phyloP scores from a whole-genome alignment of 2,797 vertebrate genomes.

The Erethizon dorsatum region DNA sequence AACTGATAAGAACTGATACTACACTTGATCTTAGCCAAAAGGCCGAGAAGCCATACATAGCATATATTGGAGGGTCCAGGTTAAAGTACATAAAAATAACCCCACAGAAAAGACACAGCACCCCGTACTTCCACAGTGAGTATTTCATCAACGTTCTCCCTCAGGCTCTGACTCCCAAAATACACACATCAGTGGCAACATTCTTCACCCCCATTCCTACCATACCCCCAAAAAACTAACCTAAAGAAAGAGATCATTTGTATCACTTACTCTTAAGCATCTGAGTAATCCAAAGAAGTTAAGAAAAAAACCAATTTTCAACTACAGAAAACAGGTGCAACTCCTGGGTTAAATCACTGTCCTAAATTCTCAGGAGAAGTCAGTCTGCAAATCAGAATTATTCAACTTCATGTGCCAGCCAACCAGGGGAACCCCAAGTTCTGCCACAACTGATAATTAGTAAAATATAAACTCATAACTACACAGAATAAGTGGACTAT shows the following conservation, averaged over 20 bases:
- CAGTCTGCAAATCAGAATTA: slow-evolving; percentile 52
- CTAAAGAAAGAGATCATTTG: slow-evolving; percentile 13
- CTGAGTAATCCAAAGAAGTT: slow-evolving; percentile 56
- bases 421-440: slow-evolving; percentile 49
- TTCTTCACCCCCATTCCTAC: not conserved
- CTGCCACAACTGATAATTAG: not conserved
- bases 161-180: not conserved
- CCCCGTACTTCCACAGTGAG: not conserved
- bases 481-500: slow-evolving; percentile 29
- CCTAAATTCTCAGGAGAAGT: slow-evolving; percentile 43
- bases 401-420: not conserved
- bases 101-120: not conserved
- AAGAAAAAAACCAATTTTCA: slow-evolving; percentile 39
- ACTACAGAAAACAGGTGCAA: slow-evolving; percentile 55
- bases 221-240: not conserved
- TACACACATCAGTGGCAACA: not conserved
- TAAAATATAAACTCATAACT: slow-evolving; percentile 37
- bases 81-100: slow-evolving; percentile 24
- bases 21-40: too few species aligned
- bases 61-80: not conserved
- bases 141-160: not conserved
- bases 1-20: too few species aligned
- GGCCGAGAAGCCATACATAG: not conserved
- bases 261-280: slow-evolving; percentile 36
- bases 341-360: not conserved